Percentiles rank a stretch among this genome's conserved stretches.
Conservation (phyloP, 2,113 vertebrate species). For the Neofelis nebulosa region DNA sequence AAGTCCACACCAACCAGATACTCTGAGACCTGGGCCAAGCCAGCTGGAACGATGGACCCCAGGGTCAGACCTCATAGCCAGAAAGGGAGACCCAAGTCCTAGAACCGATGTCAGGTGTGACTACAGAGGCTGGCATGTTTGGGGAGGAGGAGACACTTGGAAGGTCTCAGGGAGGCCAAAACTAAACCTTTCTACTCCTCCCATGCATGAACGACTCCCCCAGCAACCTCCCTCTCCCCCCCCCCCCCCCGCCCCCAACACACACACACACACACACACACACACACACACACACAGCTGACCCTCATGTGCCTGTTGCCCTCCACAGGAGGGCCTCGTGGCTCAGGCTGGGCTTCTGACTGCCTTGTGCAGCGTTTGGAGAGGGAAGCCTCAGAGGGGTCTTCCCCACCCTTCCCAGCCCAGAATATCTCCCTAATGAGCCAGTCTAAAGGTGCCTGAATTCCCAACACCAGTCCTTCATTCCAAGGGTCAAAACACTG, state of each 20-base stretch:
- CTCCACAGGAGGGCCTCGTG: neutral
- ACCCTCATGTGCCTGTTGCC: neutral
- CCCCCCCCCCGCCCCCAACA: too few species aligned
- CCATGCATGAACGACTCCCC: neutral
- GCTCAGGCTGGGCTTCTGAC: neutral
- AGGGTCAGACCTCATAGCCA: constrained; percentile 40
- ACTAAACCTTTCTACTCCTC: neutral
- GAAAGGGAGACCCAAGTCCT: constrained; percentile 12
- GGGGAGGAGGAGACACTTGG: neutral
- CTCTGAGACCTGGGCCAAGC: constrained; percentile 60
- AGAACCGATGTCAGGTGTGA: neutral
- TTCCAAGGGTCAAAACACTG: neutral
- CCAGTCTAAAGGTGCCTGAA: neutral
- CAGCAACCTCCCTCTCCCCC: neutral
- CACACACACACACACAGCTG: neutral
- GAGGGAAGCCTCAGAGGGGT: neutral
- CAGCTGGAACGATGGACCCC: neutral
- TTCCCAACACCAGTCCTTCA: neutral
- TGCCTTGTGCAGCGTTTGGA: neutral
- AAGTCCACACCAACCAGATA: constrained; percentile 60
- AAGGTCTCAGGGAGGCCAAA: neutral
- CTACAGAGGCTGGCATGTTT: neutral
- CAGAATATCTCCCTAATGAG: neutral
- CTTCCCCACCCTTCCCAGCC: neutral
- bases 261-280: neutral